Conservation (phyloP, 2,797 vertebrate genomes). For the Spheniscus humboldti region DNA sequence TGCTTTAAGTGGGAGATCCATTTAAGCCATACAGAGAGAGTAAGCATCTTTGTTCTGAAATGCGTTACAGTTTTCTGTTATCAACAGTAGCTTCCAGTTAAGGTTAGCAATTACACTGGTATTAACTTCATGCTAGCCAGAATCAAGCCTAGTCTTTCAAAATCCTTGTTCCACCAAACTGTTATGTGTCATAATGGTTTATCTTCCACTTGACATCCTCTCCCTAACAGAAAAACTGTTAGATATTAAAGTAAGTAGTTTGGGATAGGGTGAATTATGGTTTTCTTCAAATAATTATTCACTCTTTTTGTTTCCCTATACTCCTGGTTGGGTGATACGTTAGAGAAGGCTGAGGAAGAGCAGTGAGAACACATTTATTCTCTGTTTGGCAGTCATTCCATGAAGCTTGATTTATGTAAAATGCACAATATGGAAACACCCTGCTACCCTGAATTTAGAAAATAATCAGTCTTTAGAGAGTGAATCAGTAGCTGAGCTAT, state of each 20-base stretch:
- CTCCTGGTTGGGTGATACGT: background rate
- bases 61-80: background rate
- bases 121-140: background rate
- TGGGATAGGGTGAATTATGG: background rate
- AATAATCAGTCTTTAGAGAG: background rate
- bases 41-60: background rate
- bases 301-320: background rate
- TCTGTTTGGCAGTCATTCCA: background rate
- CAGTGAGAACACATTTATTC: accelerated
- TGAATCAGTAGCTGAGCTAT: background rate
- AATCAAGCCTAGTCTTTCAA: background rate
- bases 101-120: background rate
- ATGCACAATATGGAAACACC: background rate
- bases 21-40: background rate
- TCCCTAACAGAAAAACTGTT: background rate
- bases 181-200: background rate
- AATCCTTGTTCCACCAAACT: background rate
- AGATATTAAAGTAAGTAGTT: background rate
- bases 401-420: background rate
- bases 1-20: background rate
- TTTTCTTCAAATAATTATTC: background rate
- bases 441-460: background rate
- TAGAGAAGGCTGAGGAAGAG: background rate
- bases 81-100: background rate
- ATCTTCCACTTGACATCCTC: background rate